Percentiles rank a stretch among this genome's conserved stretches.
phyloP scores from a whole-genome alignment of 2,113 vertebrate genomes.

The Salvelinus namaycush region DNA sequence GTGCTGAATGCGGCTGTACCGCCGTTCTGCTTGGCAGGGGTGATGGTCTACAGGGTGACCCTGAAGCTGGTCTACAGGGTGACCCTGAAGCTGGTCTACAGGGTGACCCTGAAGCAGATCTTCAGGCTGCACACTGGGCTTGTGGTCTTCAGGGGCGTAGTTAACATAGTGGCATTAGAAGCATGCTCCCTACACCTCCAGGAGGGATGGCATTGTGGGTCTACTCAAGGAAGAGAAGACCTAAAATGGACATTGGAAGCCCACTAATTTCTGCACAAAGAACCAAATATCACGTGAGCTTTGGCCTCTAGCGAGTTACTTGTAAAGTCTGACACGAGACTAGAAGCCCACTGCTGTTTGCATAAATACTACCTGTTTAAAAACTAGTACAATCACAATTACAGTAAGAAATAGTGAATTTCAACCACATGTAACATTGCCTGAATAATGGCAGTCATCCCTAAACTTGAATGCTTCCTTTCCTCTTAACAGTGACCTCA shows the following conservation, averaged over 20 bases:
- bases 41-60: conserved; percentile 73
- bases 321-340: too few relatives aligned
- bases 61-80: conserved; percentile 79
- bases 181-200: conserved; percentile 85
- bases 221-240: conserved; percentile 69
- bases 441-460: neutral
- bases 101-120: conserved; percentile 77
- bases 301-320: neutral
- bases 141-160: conserved; percentile 63
- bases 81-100: conserved; percentile 77
- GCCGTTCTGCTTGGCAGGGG: conserved; percentile 79
- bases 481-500: neutral
- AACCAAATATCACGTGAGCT: neutral
- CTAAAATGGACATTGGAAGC: conserved; percentile 29
- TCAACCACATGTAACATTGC: neutral
- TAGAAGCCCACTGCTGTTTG: neutral
- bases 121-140: conserved; percentile 78
- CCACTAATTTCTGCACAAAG: too few relatives aligned
- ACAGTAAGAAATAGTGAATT: neutral
- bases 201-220: conserved; percentile 78
- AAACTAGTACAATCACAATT: too few relatives aligned
- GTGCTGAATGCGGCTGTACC: conserved; percentile 75
- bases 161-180: conserved; percentile 75
- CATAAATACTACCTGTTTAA: too few relatives aligned
- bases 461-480: neutral